Conservation (phyloP, 2,797 vertebrate genomes). For the Varecia variegata region DNA sequence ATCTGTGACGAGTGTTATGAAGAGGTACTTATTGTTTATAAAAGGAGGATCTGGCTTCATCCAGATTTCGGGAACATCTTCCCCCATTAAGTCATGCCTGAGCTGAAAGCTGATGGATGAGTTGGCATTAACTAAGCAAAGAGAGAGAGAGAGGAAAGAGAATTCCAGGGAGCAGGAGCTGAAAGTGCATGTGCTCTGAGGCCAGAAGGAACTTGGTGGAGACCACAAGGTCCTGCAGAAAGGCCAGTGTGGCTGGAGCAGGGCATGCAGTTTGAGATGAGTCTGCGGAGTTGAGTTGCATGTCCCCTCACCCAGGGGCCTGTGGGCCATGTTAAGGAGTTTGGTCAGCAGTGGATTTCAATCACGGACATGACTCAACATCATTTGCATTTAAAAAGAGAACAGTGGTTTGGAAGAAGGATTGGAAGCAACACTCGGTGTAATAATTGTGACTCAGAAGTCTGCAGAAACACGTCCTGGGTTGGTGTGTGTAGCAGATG, state of each 20-base stretch:
- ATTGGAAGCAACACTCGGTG: not conserved
- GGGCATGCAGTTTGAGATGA: not conserved
- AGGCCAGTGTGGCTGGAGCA: not conserved
- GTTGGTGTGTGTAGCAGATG: slow-evolving; percentile 21
- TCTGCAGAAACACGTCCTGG: not conserved
- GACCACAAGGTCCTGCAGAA: not conserved
- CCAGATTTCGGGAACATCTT: not conserved
- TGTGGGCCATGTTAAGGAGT: not conserved
- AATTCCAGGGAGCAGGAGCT: not conserved
- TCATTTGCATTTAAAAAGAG: not conserved
- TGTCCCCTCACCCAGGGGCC: not conserved
- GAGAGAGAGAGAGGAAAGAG: not conserved
- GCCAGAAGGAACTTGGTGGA: not conserved
- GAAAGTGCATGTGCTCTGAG: not conserved
- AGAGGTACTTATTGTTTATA: not conserved
- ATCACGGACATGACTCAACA: not conserved
- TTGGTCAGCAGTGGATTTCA: slow-evolving; percentile 3
- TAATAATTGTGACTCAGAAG: not conserved
- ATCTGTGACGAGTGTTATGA: not conserved
- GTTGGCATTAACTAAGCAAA: not conserved
- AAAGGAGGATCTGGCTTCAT: not conserved
- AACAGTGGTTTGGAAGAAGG: not conserved
- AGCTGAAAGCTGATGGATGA: not conserved
- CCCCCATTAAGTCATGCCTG: not conserved
- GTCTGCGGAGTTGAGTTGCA: not conserved